Evolutionary conservation across 2,797 vertebrate species (phyloP).

Genomic region (Thalassophryne amazonica): DNA sequence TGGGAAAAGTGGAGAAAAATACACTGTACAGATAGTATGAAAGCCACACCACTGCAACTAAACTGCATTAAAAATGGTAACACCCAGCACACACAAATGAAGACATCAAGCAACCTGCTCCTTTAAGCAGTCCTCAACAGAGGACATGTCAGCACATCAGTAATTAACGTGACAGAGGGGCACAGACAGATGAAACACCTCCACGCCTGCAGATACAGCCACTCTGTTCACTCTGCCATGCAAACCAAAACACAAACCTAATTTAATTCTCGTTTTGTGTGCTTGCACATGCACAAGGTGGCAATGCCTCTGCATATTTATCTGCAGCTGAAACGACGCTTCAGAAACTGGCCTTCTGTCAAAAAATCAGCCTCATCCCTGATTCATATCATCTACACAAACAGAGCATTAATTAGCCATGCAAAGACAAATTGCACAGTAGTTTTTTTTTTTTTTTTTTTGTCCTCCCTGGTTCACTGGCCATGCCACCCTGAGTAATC

Average conservation of each 20-base stretch:
- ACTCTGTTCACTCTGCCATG: neutral
- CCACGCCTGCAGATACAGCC: neutral
- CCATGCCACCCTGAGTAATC: slow-evolving; percentile 59
- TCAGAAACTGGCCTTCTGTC: slow-evolving; percentile 31
- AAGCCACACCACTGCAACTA: neutral
- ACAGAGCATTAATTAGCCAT: slow-evolving; percentile 56
- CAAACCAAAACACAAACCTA: neutral
- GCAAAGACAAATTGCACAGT: slow-evolving; percentile 46
- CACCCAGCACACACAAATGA: neutral
- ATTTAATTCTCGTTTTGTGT: neutral
- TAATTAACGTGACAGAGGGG: slow-evolving; percentile 40
- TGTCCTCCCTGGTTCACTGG: slow-evolving; percentile 61
- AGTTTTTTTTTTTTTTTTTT: too few species aligned
- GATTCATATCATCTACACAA: slow-evolving; percentile 55
- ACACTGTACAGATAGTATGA: too few species aligned
- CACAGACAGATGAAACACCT: neutral
- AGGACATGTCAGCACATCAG: slow-evolving; percentile 4
- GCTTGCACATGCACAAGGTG: neutral
- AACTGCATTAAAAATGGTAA: neutral
- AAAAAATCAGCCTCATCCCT: slow-evolving; percentile 40
- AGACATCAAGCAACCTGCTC: slow-evolving; percentile 10
- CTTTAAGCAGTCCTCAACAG: slow-evolving; percentile 3
- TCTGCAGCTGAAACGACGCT: neutral
- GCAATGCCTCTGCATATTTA: neutral
- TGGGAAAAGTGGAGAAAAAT: too few species aligned